Evolutionary conservation across 2,888 invertebrate genomes (phyloP), one percentile per base, ranked within the genome.

Genomic region (Dasysyrphus albostriatus): DNA sequence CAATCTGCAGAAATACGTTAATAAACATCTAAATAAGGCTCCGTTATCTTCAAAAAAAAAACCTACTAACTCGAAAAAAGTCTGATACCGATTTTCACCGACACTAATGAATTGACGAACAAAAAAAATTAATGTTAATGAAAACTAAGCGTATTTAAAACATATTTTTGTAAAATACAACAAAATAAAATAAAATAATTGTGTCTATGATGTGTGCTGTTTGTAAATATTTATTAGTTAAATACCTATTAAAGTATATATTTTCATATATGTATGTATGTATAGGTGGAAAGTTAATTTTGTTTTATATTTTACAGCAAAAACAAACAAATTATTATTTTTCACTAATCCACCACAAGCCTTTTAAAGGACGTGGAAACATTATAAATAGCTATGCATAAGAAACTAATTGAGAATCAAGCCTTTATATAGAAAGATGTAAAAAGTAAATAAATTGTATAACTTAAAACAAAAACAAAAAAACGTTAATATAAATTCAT

Each of bases 401-500:
- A 69, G 39, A 67, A 80, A 59, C 49, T 47, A 74, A 74, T 74
- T 74, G 81, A 85, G 82, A 85, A 82, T 75, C 63, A 87, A 87
- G 85, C 85, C 85, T 82, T 87, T 83, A 79, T 87, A 75, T 83
- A 83, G 70, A 79, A 54, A 83, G 73, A 77, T 83, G 83, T 78
- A 87, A 87, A 87, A 87, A 79, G 82, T 83, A 87, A 87, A 70
- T 79, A 69, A 85, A 81, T 87, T 83, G 77, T 81, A 72, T 82
- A 70, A n/a, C 65, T 29, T 72, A 32, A 75, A 61, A 75, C 54
- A 42, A 76, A 39, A n/a, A 24, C 12, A 75, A 29, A 51, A 44
- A n/a, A 24, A 16, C 37, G 34, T 39, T 77, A 76, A 72, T 54
- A 74, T 81, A 85, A 81, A 77, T 74, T 74, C 77, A 82, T 85